Evolutionary conservation across 2,888 invertebrate genomes (phyloP), one percentile per base, ranked within the genome.

Genomic region (Pedicia rivosa): DNA sequence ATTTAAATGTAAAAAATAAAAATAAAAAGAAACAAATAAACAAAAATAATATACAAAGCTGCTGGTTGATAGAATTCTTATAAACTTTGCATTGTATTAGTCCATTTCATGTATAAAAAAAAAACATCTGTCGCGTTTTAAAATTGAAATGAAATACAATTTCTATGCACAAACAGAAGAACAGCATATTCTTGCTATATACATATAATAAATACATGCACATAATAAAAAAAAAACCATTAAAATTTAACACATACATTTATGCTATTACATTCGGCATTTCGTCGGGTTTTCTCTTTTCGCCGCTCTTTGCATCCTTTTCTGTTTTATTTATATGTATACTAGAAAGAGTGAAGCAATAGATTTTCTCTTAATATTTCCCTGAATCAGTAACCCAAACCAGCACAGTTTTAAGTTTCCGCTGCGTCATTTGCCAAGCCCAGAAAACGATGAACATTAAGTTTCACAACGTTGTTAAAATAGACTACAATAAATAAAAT

Each of bases 391-490:
- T 20, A 32, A 20, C 8, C 8, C 8, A 24, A 35, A 25, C 19
- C 10, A 27, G 12, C 12, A 35, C 15, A 25, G 15, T 35, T 35
- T 25, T 25, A 35, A 35, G 40, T 43, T 43, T 43, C 40, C 43
- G 43, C 43, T 43, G 43, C 43, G 43, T 43, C 43, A 43, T 41
- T 43, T 39, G 43, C 37, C 40, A 39, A 40, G 39, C 43, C 40
- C 40, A 40, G 35, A 35, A 26, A 26, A 35, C 26, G 26, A 35
- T 26, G 22, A 33, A 35, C 20, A 32, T 32, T 5, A 32, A 32
- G 32, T 32, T 32, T 32, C 13, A n/a, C n/a, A n/a, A n/a, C n/a
- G n/a, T n/a, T n/a, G n/a, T 32, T 22, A 20, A 32, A 32, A 32
- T 20, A 20, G 12, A 32, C 19, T 32, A n/a, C n/a, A n/a, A n/a